Base-by-base conservation (phyloP, 2,888 invertebrate genomes). In the Lithophane semibrunnea region DNA sequence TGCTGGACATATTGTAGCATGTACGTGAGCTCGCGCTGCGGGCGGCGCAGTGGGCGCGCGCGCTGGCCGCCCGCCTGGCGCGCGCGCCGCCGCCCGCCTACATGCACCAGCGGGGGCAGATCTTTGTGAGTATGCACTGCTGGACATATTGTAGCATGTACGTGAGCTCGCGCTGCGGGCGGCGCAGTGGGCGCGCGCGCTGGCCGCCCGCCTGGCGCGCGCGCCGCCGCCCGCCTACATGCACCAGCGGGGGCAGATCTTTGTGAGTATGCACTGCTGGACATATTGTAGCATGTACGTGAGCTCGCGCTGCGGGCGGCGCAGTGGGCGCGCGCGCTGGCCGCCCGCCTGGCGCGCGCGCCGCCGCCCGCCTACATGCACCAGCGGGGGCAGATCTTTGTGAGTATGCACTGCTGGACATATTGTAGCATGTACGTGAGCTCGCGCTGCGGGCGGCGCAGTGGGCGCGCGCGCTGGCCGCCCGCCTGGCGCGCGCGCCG, bases 31-130 rank as follows among this genome's bases (percentile, higher is more conserved):
- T n/a, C n/a, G n/a, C n/a, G 77, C 97, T 98, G 73, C 98, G 98
- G 92, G 98, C 98, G 21, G 97, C 99, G 84, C 97, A 98, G 84
- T 98, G 99, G 95, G 98, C 98, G 64, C 98, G 98, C 93, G 97
- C 97, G 79, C 97, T 99, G 7, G 94, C 95, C 73, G 92, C 93
- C 0, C 86, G 94, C 0, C 93, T 95, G 4, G 92, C 93, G 42
- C 91, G 92, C 75, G 91, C 92, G 54, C 89, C 91, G 69, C 88
- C 87, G 10, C 92, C 92, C 77, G 87, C 91, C 44, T 92, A 92
- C 88, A 79, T 88, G 21, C 54, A 77, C 8, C 90, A 92, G 87
- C 69, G 94, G 1, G 89, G 88, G 3, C 88, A 88, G 3, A 94
- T 95, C 76, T 92, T 93, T 37, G 82, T 83, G 61, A 83, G 82